Base-by-base conservation (phyloP, 2,888 invertebrate genomes). In the Ctenicera cuprea region DNA sequence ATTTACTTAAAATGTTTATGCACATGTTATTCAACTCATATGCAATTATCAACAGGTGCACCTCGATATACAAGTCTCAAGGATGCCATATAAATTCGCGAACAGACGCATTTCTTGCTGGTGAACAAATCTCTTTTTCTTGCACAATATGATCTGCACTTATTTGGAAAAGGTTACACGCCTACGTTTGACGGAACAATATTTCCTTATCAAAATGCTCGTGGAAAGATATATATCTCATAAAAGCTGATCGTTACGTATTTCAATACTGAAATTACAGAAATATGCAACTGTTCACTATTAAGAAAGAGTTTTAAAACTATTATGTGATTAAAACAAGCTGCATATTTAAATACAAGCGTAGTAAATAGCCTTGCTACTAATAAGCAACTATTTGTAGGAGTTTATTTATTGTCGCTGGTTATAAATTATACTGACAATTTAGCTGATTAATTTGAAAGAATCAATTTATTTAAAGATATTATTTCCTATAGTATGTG, bases 201-300 rank as follows among this genome's bases (percentile, higher is more conserved):
- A 30, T 54, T 30, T 54, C 54, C 54, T 54, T 54, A 54, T 54
- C 30, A 52, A 54, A 30, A 54, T 54, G 14, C n/a, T 8, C 14
- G 26, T 11, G 50, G 50, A 30, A 54, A 54, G 11, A 11, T 30
- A 54, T 52, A 22, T 26, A 9, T 54, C 16, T 52, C 12, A 3
- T 30, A 30, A 26, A 54, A 54, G 3, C n/a, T 30, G 54, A 1
- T 30, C 5, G 9, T 20, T 48, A 5, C 48, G 43, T 45, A 14
- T 5, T 5, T 26, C 4, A 38, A 16, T 43, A 43, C 14, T 14
- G 16, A n/a, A 14, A 43, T n/a, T 16, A 14, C 43, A 43, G 8
- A 4, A 43, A 14, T 43, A 43, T 43, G 3, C 11, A 41, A n/a
- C n/a, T n/a, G n/a, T n/a, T n/a, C n/a, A 38, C 2, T 38, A 38